Evolutionary conservation across 2,113 vertebrate species (phyloP).

Genomic region (Oreochromis spilurus): DNA sequence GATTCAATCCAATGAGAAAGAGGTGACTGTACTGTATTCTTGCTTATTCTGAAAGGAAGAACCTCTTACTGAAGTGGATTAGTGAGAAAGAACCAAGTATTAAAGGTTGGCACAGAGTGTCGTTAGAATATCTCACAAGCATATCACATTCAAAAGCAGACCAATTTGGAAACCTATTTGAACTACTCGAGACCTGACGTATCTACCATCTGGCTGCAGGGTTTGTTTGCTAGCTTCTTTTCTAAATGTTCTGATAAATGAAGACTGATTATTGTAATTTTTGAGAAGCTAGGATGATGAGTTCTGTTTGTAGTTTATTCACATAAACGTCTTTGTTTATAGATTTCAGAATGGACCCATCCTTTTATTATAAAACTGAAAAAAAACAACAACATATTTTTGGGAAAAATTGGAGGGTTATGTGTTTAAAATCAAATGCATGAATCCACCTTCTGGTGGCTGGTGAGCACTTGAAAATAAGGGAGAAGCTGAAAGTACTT

Average conservation of each 20-base stretch:
- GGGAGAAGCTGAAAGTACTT: not conserved
- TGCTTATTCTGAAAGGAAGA: not conserved
- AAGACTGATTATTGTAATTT: not conserved
- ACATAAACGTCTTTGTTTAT: not conserved
- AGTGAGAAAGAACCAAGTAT: not conserved
- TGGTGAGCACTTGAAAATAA: not conserved
- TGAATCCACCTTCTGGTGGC: not conserved
- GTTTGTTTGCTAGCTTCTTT: not conserved
- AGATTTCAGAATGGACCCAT: not conserved
- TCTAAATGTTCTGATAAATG: not conserved
- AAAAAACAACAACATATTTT: accelerated
- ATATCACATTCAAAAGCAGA: not conserved
- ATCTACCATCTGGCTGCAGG: not conserved
- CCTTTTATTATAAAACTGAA: not conserved
- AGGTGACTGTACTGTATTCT: not conserved
- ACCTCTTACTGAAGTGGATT: not conserved
- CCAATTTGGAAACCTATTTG: not conserved
- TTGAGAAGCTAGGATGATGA: not conserved
- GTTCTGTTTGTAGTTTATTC: not conserved
- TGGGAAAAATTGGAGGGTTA: not conserved
- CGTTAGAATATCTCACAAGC: not conserved
- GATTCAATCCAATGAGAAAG: not conserved
- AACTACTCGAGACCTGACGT: not conserved
- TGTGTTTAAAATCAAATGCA: not conserved
- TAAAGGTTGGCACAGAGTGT: not conserved